Evolutionary conservation across 2,113 vertebrate species (phyloP), one percentile per base, ranked within the genome.

Genomic region (Marmota monax): DNA sequence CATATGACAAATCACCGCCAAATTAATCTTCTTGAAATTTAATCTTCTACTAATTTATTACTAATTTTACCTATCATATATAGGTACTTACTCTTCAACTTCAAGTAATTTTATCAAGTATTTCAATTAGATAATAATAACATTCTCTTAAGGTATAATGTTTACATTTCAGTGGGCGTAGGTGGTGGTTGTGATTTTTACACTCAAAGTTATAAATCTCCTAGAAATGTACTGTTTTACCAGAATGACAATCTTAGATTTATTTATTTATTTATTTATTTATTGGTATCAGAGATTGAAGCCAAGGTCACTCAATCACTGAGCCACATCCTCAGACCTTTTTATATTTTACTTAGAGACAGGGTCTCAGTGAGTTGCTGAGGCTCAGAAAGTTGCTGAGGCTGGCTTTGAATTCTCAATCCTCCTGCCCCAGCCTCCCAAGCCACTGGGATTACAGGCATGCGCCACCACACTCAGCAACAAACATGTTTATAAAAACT

Each of bases 11-110:
- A 92, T 84, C 4, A 0, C 83, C 4, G 53, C 72, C 67, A 94
- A 95, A 94, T 95, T 92, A 96, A 97, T 92, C 79, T 86, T 92
- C 84, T 82, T 87, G 84, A 77, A 97, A 90, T 84, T 63, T 72
- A 95, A 69, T 92, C 80, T 88, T 94, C 76, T 39, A n/a, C 84
- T 94, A 94, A 96, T 82, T 84, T 94, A 91, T 94, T 91, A n/a
- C 69, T 93, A 82, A 67, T 67, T 88, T 48, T 56, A 93, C 45
- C 67, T 90, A 42, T 78, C 42, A 76, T 82, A 84, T 94, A 27
- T 94, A 53, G 51, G 51, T 53, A 53, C 51, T 90, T 9, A 77
- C 58, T 80, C n/a, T 79, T 17, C 10, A 63, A 76, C 18, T 61
- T 90, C 86, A 87, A 83, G 8, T 61, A 67, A 92, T 61, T 27